Evolutionary conservation across 2,797 vertebrate species (phyloP), one percentile per base, ranked within the genome.

Genomic region (Neostethus bicornis): DNA sequence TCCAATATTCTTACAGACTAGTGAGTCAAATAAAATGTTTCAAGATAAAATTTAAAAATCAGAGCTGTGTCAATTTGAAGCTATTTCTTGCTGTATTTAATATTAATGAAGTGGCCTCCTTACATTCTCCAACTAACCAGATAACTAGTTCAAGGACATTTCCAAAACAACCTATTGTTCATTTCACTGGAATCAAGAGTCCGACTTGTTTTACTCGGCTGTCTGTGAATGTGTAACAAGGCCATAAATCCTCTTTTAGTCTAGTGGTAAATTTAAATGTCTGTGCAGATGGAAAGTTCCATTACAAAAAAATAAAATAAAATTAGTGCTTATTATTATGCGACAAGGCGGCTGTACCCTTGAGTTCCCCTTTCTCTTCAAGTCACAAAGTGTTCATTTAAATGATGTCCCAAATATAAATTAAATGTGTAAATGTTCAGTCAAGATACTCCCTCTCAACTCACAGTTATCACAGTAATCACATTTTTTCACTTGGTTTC

Each of bases 381-480:
- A 66, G 74, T 52, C 53, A 61, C 52, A 55, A 47, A 69, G 43
- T 48, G 64, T 73, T 76, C 39, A 55, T 75, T 72, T 57, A 54
- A 72, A 75, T 74, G 80, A 75, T 71, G 62, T 72, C 77, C 71
- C 67, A 80, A 82, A 84, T 67, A 70, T 67, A 87, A 88, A 86
- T 69, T 85, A 77, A 75, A 80, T 84, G 56, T 48, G 75, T 75
- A 84, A 84, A 83, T 78, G 70, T 77, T 77, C 37, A 70, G 80
- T 66, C 58, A 63, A 75, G 79, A 80, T 47, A 71, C 85, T 74
- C 70, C 72, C 85, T 75, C 78, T 73, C 70, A 87, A 86, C 90
- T 86, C 78, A 84, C 61, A 69, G 83, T 86, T 88, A 89, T 87
- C 90, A n/a, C n/a, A n/a, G n/a, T n/a, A n/a, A n/a, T n/a, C n/a